Base-by-base conservation (phyloP, 2,888 invertebrate genomes). In the Chrysotoxum bicinctum region DNA sequence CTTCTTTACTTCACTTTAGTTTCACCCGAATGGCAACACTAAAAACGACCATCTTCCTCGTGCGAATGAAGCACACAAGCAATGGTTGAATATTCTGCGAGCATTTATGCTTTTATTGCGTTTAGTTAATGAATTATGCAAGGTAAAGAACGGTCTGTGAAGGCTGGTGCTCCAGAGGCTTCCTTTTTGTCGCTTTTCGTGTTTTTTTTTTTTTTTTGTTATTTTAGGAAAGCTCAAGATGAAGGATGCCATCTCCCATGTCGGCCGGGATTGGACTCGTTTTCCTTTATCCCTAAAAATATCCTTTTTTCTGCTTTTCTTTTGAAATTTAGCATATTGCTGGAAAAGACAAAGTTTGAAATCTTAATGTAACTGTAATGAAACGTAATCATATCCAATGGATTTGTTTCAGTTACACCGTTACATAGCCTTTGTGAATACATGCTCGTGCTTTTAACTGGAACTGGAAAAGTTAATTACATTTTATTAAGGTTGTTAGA, bases 91-190 rank as follows among this genome's bases (percentile, higher is more conserved):
- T 72, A 60, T 73, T 26, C 75, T 66, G 58, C 70, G 70, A 75
- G 80, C 84, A 72, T 83, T 84, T 80, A 84, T 84, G 75, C 80
- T 70, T 74, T 84, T 84, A 84, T 80, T 84, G 75, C 80, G 80
- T 80, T 84, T 72, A 80, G 80, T 75, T 84, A 84, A 84, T 84
- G 80, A 84, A 84, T 84, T 84, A 84, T 84, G 80, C 84, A 84
- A 80, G 84, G 70, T 75, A 84, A 76, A 52, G 84, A 80, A 84
- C 45, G 80, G 70, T 80, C 54, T 75, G n/a, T n/a, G 66, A 75
- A 80, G 70, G 6, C 26, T 50, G 23, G 32, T 48, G 32, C 60
- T 80, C 43, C 26, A 68, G 60, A 75, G 80, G 58, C 40, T 66
- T 74, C 74, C 23, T 60, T 21, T 69, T 37, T 30, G 45, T 43